A percentile compares a stretch with the other conserved stretches of the same genome.
These are phyloP conservation scores for Characodon lateralis DNA, from an alignment of 2,797 vertebrate species.

Conservation along the genomic window DNA sequence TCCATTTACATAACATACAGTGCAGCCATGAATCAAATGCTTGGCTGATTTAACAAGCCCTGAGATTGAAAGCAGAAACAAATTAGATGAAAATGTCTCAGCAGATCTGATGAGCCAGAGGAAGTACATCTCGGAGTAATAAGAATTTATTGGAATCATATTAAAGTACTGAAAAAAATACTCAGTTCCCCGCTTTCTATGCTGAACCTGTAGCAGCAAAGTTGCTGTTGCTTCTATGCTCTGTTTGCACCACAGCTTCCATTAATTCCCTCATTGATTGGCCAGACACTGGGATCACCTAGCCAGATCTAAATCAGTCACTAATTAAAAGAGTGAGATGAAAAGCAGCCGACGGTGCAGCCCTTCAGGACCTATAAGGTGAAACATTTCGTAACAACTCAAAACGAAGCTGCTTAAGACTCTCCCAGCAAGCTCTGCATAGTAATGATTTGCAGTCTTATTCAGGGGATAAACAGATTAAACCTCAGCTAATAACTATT, in stretches of 20 bases:
- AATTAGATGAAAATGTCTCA: constrained; percentile 55
- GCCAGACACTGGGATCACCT: constrained; percentile 75
- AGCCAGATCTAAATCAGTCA: constrained; percentile 77
- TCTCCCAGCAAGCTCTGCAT: constrained; percentile 46
- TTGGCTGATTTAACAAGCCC: constrained; percentile 43
- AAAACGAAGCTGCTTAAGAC: constrained; percentile 53
- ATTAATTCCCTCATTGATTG: constrained; percentile 78
- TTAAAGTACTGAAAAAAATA: constrained; percentile 24
- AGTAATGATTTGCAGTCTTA: constrained; percentile 62
- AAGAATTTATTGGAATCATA: constrained; percentile 27
- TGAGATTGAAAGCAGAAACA: constrained; percentile 55
- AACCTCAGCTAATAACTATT: constrained; percentile 54
- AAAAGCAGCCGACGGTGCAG: constrained; percentile 71
- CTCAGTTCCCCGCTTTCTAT: constrained; percentile 29
- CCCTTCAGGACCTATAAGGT: constrained; percentile 69
- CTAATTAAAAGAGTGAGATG: constrained; percentile 78
- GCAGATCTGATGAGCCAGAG: constrained; percentile 40
- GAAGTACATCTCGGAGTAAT: constrained; percentile 43
- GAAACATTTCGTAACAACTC: constrained; percentile 63
- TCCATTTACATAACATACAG: constrained; percentile 61
- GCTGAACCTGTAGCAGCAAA: constrained; percentile 28
- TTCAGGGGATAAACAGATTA: constrained; percentile 66
- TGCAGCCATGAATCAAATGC: constrained; percentile 58
- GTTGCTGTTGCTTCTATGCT: constrained; percentile 38
- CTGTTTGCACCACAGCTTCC: constrained; percentile 61